Evolutionary conservation across 2,797 vertebrate species (phyloP), one percentile per base, ranked within the genome.

Genomic region (Calcarius lapponicus): DNA sequence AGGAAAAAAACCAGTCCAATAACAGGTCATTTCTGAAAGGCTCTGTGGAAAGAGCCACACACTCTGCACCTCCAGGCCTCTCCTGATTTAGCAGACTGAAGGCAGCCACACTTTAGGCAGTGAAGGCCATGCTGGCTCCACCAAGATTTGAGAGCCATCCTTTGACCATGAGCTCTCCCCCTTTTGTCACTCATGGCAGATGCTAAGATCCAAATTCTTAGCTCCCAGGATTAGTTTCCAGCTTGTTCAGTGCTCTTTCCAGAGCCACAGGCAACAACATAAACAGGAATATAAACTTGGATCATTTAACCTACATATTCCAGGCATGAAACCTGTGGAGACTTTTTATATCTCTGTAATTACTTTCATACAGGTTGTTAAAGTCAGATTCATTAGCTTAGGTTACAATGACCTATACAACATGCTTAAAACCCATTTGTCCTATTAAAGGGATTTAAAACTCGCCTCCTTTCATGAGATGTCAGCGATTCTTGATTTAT

Each of bases 321-420:
- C 71, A 86, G 38, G 47, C 78, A 61, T 82, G 80, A 74, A 89
- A 85, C 45, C 60, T 65, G 57, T 53, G 53, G 29, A 85, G 67
- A 66, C 25, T 73, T 60, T 82, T 92, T 94, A 15, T 56, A 78
- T 74, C 74, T 56, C 22, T 3, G 2, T 74, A 88, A 82, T 94
- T 95, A 74, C 80, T 86, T 91, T 72, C 67, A 79, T 61, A 42
- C 64, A 86, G 78, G 66, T 73, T 85, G 80, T 76, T 91, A 91
- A 94, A 90, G 70, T 47, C 83, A 79, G 81, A 94, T 91, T 96
- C 88, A 91, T 93, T 88, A 95, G 66, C 67, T 92, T 58, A 84
- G 96, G 94, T 97, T 96, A 94, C 86, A 42, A 29, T 73, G 94
- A 96, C 96, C 96, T 89, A 78, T 51, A 86, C 78, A 94, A 73